These are phyloP conservation scores for Paradoxurus hermaphroditus DNA, from an alignment of 2,113 vertebrate species.

Conservation along the genomic window DNA sequence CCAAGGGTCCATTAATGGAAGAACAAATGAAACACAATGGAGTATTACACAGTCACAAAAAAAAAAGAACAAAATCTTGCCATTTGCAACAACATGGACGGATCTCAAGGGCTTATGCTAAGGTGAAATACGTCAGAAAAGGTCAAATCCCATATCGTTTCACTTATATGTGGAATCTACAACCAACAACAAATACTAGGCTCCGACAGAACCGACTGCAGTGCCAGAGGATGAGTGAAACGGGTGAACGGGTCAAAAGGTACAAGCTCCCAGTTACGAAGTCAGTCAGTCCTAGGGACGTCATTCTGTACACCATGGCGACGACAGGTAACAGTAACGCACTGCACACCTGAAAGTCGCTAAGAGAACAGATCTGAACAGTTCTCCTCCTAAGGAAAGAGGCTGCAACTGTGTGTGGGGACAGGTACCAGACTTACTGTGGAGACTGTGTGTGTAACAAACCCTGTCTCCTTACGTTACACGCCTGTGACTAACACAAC, in stretches of 20 bases:
- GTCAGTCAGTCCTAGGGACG: too few relatives aligned
- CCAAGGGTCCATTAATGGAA: too few relatives aligned
- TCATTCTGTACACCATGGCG: too few relatives aligned
- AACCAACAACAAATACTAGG: not conserved
- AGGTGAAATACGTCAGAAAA: too few relatives aligned
- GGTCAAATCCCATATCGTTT: too few relatives aligned
- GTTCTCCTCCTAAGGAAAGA: not conserved
- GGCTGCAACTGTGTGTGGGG: not conserved
- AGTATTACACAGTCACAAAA: too few relatives aligned
- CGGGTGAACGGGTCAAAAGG: not conserved
- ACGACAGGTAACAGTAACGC: not conserved
- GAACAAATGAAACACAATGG: too few relatives aligned
- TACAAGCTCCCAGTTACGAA: not conserved
- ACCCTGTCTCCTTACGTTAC: not conserved
- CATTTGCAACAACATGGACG: too few relatives aligned
- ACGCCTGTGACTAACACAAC: not conserved
- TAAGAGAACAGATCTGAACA: not conserved
- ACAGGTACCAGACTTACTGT: not conserved
- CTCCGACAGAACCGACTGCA: not conserved
- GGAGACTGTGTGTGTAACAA: not conserved
- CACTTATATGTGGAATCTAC: too few relatives aligned
- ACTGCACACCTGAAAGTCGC: not conserved
- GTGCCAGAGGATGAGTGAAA: not conserved
- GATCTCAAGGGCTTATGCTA: too few relatives aligned
- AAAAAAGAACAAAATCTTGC: too few relatives aligned